phyloP scores from a whole-genome alignment of 2,113 vertebrate genomes.

The Salvator merianae region DNA sequence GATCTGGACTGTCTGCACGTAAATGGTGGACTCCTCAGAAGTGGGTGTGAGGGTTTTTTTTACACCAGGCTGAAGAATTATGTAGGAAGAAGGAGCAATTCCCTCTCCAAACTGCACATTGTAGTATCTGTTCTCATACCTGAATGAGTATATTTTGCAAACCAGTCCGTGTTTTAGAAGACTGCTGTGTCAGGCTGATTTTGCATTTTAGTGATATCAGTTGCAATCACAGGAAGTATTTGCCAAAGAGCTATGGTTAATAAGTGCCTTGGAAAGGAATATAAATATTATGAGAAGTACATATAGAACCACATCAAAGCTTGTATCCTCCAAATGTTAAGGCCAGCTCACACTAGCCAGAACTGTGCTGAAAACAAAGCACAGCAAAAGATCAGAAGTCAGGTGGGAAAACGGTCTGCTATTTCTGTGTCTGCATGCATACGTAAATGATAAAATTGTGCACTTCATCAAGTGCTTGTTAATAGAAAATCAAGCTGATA shows the following conservation, averaged over 20 bases:
- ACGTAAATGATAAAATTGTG: too few species aligned
- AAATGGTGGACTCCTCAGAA: background rate
- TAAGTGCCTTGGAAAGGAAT: background rate
- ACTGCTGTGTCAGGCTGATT: background rate
- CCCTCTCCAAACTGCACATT: background rate
- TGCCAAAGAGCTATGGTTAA: slow-evolving; percentile 29
- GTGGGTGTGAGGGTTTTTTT: too few species aligned
- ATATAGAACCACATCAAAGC: too few species aligned
- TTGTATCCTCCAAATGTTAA: too few species aligned
- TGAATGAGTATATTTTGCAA: background rate
- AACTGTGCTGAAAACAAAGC: slow-evolving; percentile 24
- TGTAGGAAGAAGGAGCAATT: too few species aligned
- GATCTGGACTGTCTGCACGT: too few species aligned
- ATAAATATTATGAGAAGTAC: background rate
- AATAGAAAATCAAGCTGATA: background rate
- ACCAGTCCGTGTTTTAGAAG: background rate
- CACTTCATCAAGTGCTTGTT: background rate
- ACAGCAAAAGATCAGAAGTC: background rate
- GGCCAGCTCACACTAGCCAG: too few species aligned
- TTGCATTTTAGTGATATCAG: too few species aligned
- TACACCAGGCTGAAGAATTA: too few species aligned
- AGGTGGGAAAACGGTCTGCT: background rate
- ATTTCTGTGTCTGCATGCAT: too few species aligned
- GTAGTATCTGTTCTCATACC: background rate
- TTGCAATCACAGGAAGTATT: background rate